Evolutionary conservation across 2,888 invertebrate species (phyloP).

Genomic region (Drosophila neutralis): DNA sequence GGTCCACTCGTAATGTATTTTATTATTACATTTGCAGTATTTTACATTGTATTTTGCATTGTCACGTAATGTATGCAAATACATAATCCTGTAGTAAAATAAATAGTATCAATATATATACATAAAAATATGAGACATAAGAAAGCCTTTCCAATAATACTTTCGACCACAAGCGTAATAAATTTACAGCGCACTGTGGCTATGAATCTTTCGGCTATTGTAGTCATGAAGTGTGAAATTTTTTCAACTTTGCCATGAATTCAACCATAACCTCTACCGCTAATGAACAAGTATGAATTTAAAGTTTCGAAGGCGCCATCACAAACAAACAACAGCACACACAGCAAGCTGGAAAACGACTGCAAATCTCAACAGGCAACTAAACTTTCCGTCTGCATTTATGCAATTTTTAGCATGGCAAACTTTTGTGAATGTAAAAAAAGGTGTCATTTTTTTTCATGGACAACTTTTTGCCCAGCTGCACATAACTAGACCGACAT

Average conservation of each 20-base stretch:
- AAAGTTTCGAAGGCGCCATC: not conserved
- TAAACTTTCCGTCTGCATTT: slow-evolving; percentile 5
- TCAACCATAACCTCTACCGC: not conserved
- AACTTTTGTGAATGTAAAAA: slow-evolving; percentile 11
- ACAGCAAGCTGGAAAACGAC: slow-evolving; percentile 6
- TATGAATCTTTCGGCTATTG: not conserved
- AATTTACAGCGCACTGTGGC: not conserved
- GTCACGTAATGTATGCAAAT: not conserved
- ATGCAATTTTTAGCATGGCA: slow-evolving; percentile 1
- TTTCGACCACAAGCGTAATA: not conserved
- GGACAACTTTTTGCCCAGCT: slow-evolving; percentile 36
- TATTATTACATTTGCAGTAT: not conserved
- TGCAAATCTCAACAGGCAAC: slow-evolving; percentile 20
- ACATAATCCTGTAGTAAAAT: not conserved
- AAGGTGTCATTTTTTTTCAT: slow-evolving; percentile 28
- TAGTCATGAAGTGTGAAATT: slow-evolving; percentile 5
- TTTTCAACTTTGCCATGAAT: slow-evolving; percentile 8
- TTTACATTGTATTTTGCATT: not conserved
- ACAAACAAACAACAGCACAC: not conserved
- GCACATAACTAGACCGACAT: slow-evolving; percentile 23
- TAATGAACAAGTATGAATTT: slow-evolving; percentile 22
- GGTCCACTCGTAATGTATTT: slow-evolving; percentile 6
- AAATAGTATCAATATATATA: not conserved
- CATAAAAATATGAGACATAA: not conserved
- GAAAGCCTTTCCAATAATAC: not conserved